phyloP scores from a whole-genome alignment of 2,797 vertebrate species.

The Xerus rutilus region DNA sequence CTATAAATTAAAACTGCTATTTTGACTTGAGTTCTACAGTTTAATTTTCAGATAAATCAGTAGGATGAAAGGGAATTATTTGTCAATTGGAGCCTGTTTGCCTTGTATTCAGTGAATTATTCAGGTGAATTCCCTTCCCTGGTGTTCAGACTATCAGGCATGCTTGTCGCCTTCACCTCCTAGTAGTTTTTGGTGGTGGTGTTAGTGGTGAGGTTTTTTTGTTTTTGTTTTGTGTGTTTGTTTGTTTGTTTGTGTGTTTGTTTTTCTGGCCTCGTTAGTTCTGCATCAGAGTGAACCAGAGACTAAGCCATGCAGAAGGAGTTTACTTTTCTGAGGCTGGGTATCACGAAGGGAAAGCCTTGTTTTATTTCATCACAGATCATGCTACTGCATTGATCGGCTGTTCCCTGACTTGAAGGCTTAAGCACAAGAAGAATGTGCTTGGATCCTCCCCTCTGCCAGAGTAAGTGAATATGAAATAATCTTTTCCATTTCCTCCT shows the following conservation, averaged over 20 bases:
- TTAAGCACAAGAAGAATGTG: neutral
- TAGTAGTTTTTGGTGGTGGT: neutral
- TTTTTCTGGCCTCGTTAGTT: neutral
- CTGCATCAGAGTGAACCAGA: neutral
- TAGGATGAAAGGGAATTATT: constrained; percentile 75
- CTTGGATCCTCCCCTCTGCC: neutral
- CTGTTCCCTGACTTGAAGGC: neutral
- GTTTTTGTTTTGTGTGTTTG: neutral
- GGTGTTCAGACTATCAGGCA: neutral
- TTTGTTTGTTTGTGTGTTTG: no score
- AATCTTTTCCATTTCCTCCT: neutral
- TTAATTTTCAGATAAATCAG: constrained; percentile 83
- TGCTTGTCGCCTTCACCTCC: neutral
- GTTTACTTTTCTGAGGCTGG: neutral
- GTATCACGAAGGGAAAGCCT: neutral
- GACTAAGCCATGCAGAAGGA: neutral
- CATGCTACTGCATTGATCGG: neutral
- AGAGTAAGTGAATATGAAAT: neutral
- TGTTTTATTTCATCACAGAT: neutral
- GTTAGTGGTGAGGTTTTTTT: no score
- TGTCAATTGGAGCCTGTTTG: constrained; percentile 74
- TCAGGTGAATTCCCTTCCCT: constrained; percentile 7
- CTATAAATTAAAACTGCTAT: constrained; percentile 75
- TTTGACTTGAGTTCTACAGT: constrained; percentile 70
- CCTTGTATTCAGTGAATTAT: constrained; percentile 73